Base-by-base conservation (phyloP, 2,113 vertebrate species). In the Daboia siamensis region DNA sequence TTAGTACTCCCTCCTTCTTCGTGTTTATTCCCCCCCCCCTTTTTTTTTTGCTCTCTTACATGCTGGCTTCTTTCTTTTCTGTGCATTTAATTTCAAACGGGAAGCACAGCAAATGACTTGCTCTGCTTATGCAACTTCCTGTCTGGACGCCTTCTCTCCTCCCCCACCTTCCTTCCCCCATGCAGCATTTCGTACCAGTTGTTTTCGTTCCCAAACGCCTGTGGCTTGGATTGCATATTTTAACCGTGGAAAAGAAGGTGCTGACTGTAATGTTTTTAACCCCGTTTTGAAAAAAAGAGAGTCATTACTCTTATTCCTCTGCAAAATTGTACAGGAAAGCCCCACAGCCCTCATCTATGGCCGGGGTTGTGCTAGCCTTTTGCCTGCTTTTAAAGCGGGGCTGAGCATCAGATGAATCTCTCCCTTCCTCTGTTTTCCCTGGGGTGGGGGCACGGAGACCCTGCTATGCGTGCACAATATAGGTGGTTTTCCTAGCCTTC, bases 101-200 rank as follows among this genome's bases (percentile, higher is more conserved):
- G 48, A 88, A 90, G 56, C 15, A 86, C 74, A 64, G 44, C 88
- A 86, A 90, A 86, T 90, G 56, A 86, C 69, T 93, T 86, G 88
- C 90, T 90, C 80, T 86, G n/a, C 56, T 90, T 90, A 90, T 86
- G 88, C 54, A 86, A 90, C 90, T 93, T 93, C 92, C 80, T 52
- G 56, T n/a, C 29, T 69, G 59, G 3, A 5, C n/a, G 17, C 13
- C 15, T 91, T 91, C 52, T 29, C 5, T 56, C 85, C n/a, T 26
- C 10, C 54, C n/a, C 20, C 9, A 3, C 5, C 55, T 90, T 87
- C 93, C 92, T 84, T 74, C 94, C 86, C 93, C 94, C 87, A 92
- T 92, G 91, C 61, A 92, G 93, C 92, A 93, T 93, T 51, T 29
- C 52, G 33, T n/a, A 46, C 39, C 46, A 23, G 44, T 91, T 80